Base-by-base conservation (phyloP, 30 jellyfish, hydroid and myxozoan genomes). In the Hydractinia echinata region DNA sequence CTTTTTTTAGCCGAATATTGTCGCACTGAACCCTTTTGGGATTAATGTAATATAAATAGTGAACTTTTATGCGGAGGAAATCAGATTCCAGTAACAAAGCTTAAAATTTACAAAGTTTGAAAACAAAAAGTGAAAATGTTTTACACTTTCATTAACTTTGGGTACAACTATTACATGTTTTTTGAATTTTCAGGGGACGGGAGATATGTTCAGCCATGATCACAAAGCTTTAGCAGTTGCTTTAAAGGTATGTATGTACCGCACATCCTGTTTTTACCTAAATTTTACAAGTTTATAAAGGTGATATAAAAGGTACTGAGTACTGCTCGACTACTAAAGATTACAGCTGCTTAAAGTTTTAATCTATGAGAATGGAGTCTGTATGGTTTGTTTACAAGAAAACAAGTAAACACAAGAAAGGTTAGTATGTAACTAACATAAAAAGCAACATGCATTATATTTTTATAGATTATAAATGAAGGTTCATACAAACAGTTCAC, bases 141-240 rank as follows among this genome's bases (percentile, higher is more conserved):
- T 30, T 30, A 30, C 44, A 30, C 44, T 30, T 30, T 30, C 2
- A 30, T 30, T 30, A 30, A 30, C 2, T 30, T 30, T 30, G 2
- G 44, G 44, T 30, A 30, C 44, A 30, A 52, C 8, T 66, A 6
- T 52, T 0, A 7, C 8, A 19, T 13, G 44, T 8, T 6, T 66
- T 19, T 0, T 66, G 9, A 19, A 7, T 19, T 54, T 68, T 10
- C 64, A 85, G 94, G 94, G 94, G 18, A 85, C 80, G 7, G 73
- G 88, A 21, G 83, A 85, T 30, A 76, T 79, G 39, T 85, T 76
- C 71, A 67, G 83, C 19, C 87, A 79, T 77, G 94, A 85, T 55
- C 84, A 70, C 44, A 77, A 56, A 55, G 72, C 94, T 55, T 81
- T 85, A 66, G 86, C 84, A 11, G 85, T 85, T 54, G 94, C 94